A percentile compares a stretch with the other conserved stretches of the same genome.
Conservation (phyloP, 2,797 vertebrate species). For the Stomatorhinus walkeri region DNA sequence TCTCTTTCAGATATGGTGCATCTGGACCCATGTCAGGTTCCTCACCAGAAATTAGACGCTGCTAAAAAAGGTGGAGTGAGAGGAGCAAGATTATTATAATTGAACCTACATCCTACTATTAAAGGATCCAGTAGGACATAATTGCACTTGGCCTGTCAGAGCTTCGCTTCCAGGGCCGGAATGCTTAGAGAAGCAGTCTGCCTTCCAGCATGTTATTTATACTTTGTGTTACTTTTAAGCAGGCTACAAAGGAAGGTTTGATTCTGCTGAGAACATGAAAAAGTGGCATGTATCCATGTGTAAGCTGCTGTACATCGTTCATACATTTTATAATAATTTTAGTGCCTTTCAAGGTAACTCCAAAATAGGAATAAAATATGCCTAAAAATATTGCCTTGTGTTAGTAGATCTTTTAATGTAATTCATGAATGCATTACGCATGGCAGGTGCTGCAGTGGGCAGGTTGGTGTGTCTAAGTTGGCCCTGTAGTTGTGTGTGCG, state of each 20-base stretch:
- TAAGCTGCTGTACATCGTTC: background rate
- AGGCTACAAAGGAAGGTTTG: background rate
- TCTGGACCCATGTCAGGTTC: conserved; percentile 48
- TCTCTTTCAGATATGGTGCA: conserved; percentile 50
- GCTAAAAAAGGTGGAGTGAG: background rate
- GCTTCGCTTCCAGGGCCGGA: background rate
- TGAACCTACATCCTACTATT: background rate
- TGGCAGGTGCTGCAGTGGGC: background rate
- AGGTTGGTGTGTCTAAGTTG: background rate
- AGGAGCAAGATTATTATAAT: background rate
- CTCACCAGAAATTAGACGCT: conserved; percentile 36
- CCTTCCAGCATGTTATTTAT: background rate
- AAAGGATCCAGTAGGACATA: background rate
- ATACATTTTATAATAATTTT: background rate
- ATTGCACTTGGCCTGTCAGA: background rate
- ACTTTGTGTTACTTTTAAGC: background rate
- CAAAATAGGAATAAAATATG: background rate
- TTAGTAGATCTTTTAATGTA: background rate
- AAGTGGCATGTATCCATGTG: background rate
- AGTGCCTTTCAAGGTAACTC: background rate
- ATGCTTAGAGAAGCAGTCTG: background rate
- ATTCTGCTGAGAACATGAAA: background rate
- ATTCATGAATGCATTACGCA: background rate
- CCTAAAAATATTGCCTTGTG: background rate
- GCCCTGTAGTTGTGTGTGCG: too few relatives aligned